phyloP scores from a whole-genome alignment of 2,888 invertebrate genomes.

The Acleris emargana region DNA sequence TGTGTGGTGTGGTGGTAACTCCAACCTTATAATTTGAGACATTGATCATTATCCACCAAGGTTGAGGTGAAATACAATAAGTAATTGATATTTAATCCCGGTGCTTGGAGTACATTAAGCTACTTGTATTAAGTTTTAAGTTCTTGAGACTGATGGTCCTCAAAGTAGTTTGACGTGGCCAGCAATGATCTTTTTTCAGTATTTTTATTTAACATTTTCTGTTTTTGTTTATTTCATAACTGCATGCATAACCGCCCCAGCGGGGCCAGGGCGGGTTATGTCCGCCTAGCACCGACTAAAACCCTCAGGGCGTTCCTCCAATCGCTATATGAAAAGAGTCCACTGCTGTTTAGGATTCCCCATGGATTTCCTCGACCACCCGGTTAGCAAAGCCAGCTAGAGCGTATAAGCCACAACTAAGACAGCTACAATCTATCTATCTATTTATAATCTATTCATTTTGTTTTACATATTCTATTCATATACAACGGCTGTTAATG shows the following conservation, averaged over 20 bases:
- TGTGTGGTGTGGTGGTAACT: slow-evolving; percentile 21
- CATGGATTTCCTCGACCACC: background rate
- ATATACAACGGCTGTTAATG: slow-evolving; percentile 40
- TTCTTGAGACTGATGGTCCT: no score
- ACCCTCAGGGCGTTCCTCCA: no score
- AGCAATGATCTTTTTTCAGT: no score
- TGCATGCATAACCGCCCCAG: no score
- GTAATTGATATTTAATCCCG: slow-evolving; percentile 4
- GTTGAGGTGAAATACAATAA: slow-evolving; percentile 6
- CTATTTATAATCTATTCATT: slow-evolving; percentile 43
- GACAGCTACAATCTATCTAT: slow-evolving; percentile 41
- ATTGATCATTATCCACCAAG: slow-evolving; percentile 6
- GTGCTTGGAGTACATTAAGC: background rate
- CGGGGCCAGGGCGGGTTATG: no score
- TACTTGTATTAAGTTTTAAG: background rate
- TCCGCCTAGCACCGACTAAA: no score
- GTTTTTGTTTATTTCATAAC: no score
- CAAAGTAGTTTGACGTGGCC: no score
- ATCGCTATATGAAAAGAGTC: background rate
- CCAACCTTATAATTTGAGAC: slow-evolving; percentile 18
- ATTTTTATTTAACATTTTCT: no score
- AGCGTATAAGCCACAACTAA: background rate
- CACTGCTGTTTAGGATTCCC: background rate
- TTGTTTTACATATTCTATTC: slow-evolving; percentile 48
- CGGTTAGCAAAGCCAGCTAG: background rate